Conservation (phyloP, 2,797 vertebrate species). For the Sebastes vulpes region DNA sequence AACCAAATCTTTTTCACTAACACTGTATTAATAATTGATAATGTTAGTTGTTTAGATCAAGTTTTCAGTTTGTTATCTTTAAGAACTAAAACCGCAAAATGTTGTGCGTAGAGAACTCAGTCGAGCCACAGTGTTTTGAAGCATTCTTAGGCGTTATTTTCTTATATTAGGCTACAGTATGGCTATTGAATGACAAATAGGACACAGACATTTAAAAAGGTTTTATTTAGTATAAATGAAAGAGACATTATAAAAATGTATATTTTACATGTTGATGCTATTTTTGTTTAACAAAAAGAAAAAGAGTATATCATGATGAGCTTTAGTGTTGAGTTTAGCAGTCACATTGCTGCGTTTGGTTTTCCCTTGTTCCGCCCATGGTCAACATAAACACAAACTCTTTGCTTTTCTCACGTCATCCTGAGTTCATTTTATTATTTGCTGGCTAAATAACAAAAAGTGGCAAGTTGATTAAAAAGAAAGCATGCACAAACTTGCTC, state of each 20-base stretch:
- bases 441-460: slow-evolving; percentile 89
- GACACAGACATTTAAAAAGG: slow-evolving; percentile 87
- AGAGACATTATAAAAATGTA: slow-evolving; percentile 92
- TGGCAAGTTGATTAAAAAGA: slow-evolving; percentile 93
- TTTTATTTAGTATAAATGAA: slow-evolving; percentile 96
- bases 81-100: slow-evolving; percentile 89
- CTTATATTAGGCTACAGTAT: slow-evolving; percentile 89
- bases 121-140: slow-evolving; percentile 89
- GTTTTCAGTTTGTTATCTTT: slow-evolving; percentile 94
- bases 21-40: slow-evolving; percentile 91
- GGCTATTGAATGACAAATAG: slow-evolving; percentile 92
- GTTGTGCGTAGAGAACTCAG: slow-evolving; percentile 91
- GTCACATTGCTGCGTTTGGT: slow-evolving; percentile 92
- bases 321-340: slow-evolving; percentile 92
- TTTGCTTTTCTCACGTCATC: slow-evolving; percentile 82
- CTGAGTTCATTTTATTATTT: slow-evolving; percentile 84
- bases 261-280: slow-evolving; percentile 98
- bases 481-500: slow-evolving; percentile 97
- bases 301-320: slow-evolving; percentile 92
- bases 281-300: slow-evolving; percentile 92
- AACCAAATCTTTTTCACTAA: slow-evolving; percentile 88
- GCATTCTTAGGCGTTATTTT: slow-evolving; percentile 90
- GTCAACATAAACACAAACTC: slow-evolving; percentile 68
- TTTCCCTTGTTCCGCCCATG: slow-evolving; percentile 89
- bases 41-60: slow-evolving; percentile 91